Base-by-base conservation (phyloP, 2,797 vertebrate genomes). In the Scleropages formosus region DNA sequence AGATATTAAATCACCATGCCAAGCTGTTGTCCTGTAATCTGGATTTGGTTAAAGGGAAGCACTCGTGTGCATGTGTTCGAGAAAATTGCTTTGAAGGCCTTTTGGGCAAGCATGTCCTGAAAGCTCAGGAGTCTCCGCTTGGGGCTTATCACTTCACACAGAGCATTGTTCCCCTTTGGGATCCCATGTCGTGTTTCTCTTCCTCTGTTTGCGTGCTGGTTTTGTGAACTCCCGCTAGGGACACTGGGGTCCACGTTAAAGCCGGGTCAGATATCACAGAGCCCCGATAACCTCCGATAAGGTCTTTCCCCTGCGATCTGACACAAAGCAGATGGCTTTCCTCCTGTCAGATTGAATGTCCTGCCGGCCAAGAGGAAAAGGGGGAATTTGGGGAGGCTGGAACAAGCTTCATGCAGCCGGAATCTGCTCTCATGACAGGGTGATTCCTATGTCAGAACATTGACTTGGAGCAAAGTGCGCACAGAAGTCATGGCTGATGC, bases 281-380 rank as follows among this genome's bases (percentile, higher is more conserved):
- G 80, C 75, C 76, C 70, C 64, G 91, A 93, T 92, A 92, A 92
- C 89, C 88, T 77, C 77, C 51, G 81, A 80, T 74, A 87, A 89
- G 86, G 85, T 83, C 74, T 84, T 81, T 15, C 49, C 78, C 84
- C 80, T 22, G 81, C 78, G 79, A 81, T 83, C 77, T 91, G 89
- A 92, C 89, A 90, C 78, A 82, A 90, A 89, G 82, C 91, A 93
- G 91, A 90, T 85, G 84, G 88, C 84, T 83, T 84, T 62, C 80
- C 87, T 85, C 53, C 63, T 79, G 86, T 91, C 85, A 85, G 87
- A 84, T 84, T 84, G 83, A 89, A 87, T 80, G 83, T 80, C 82
- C 84, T 71, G 53, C 70, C 72, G 53, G 12, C 8, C 26, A n/a
- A 61, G n/a, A 13, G 13, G 12, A 10, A 26, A 18, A 61, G n/a